Conservation (phyloP, 2,113 vertebrate genomes). For the Dryoscopus gambensis region DNA sequence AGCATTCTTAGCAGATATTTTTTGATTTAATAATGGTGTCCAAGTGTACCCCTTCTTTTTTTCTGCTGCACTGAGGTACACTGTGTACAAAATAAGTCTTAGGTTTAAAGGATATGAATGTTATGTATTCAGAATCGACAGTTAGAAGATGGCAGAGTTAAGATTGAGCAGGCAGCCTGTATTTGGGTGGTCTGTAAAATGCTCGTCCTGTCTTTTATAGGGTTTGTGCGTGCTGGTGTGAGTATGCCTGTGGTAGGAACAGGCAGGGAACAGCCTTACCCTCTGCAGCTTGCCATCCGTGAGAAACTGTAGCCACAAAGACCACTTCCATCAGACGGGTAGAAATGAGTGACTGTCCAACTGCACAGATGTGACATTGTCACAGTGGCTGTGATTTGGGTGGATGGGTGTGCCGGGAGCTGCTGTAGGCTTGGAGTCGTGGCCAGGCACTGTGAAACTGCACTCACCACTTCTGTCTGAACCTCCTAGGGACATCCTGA, state of each 20-base stretch:
- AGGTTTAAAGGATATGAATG: background rate
- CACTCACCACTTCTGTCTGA: background rate
- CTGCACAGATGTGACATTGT: background rate
- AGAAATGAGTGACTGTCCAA: background rate
- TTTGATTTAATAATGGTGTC: background rate
- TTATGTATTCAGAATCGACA: background rate
- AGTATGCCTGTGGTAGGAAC: background rate
- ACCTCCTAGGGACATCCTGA: background rate
- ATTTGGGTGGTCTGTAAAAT: background rate
- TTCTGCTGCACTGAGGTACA: background rate
- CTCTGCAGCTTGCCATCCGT: accelerated
- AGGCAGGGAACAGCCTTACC: background rate
- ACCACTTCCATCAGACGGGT: background rate
- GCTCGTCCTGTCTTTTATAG: accelerated
- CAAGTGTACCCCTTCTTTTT: background rate
- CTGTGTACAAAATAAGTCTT: background rate
- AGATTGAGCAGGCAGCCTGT: accelerated
- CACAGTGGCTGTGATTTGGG: accelerated
- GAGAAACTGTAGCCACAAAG: background rate
- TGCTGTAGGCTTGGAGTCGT: background rate
- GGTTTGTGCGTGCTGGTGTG: background rate
- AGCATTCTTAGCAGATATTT: background rate
- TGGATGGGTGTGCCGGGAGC: accelerated
- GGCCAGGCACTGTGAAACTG: background rate
- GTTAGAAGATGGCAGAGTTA: background rate